Evolutionary conservation across 2,888 invertebrate genomes (phyloP), one percentile per base, ranked within the genome.

Genomic region (Drosophila nr. fundita): DNA sequence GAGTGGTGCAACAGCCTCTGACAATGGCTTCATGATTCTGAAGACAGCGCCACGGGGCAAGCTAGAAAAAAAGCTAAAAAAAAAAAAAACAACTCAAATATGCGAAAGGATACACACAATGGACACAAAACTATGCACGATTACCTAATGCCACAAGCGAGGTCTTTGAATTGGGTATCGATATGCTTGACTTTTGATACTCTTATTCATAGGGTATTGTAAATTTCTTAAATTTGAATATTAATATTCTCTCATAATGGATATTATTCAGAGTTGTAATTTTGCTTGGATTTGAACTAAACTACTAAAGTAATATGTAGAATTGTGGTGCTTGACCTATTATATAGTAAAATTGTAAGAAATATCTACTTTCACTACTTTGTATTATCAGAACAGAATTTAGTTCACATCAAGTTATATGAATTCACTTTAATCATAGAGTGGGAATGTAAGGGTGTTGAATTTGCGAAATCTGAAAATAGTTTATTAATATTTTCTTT

Each of bases 1-100:
- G 85, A 85, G 85, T 83, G 83, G 83, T 77, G 83, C 61, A 68
- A 68, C 71, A 72, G 67, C 36, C 71, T 79, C 85, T 82, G 86
- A 82, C 82, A 84, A 82, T 83, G 75, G 88, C 79, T 74, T 76
- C 84, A 80, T 84, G 89, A 90, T 90, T 88, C 88, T 89, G 53
- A 73, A 69, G 69, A 70, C 69, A 70, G 72, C 66, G 83, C 83
- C 87, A 69, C 59, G 71, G 80, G 82, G 75, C 67, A 15, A 65
- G 68, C 65, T 52, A 55, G 52, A 61, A 49, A 36, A 18, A 57
- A 24, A 1, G 2, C 73, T 62, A 61, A 21, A 53, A 59, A 53
- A 57, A 68, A 36, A 24, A 24, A 53, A 57, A 68, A 36, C 2
- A 24, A 45, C 64, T 54, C 60, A 83, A 76, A 61, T 76, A 87